Evolutionary conservation across 2,888 invertebrate species (phyloP).

Genomic region (Aromia moschata): DNA sequence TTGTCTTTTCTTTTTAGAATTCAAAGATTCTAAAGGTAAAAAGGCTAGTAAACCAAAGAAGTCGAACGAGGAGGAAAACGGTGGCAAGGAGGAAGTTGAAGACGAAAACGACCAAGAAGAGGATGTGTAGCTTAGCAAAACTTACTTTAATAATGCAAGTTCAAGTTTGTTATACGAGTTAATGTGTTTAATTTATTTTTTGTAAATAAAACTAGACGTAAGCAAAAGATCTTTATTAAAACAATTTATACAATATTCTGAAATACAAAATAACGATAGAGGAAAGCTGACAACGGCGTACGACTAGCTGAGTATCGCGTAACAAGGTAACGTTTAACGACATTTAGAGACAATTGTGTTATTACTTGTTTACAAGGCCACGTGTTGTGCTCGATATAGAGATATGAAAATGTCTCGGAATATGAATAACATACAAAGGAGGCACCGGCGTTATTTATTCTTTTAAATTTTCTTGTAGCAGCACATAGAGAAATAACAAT

Average conservation of each 20-base stretch:
- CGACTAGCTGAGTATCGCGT: constrained; percentile 14
- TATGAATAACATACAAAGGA: too few species aligned
- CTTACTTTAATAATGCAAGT: neutral
- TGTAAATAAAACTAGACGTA: constrained; percentile 23
- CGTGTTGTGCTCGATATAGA: constrained; percentile 27
- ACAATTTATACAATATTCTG: constrained; percentile 16
- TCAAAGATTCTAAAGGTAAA: constrained; percentile 47
- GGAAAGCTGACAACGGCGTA: constrained; percentile 18
- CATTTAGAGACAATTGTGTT: neutral
- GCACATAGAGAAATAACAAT: too few species aligned
- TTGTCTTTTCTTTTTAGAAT: constrained; percentile 41
- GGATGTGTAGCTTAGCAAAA: constrained; percentile 28
- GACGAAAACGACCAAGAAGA: constrained; percentile 44
- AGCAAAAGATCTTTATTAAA: constrained; percentile 21
- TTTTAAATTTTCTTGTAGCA: too few species aligned
- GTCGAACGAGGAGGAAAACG: constrained; percentile 44
- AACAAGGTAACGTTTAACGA: constrained; percentile 23
- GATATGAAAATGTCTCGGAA: too few species aligned
- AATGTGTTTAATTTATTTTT: constrained; percentile 26
- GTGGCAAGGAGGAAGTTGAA: constrained; percentile 42
- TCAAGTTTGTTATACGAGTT: constrained; percentile 6
- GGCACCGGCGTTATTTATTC: too few species aligned
- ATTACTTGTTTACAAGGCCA: constrained; percentile 27
- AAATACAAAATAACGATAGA: constrained; percentile 24
- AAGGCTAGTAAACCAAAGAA: constrained; percentile 41